These are phyloP conservation scores for Parnassius orleans DNA, from an alignment of 2,888 invertebrate genomes.

Conservation along the genomic window DNA sequence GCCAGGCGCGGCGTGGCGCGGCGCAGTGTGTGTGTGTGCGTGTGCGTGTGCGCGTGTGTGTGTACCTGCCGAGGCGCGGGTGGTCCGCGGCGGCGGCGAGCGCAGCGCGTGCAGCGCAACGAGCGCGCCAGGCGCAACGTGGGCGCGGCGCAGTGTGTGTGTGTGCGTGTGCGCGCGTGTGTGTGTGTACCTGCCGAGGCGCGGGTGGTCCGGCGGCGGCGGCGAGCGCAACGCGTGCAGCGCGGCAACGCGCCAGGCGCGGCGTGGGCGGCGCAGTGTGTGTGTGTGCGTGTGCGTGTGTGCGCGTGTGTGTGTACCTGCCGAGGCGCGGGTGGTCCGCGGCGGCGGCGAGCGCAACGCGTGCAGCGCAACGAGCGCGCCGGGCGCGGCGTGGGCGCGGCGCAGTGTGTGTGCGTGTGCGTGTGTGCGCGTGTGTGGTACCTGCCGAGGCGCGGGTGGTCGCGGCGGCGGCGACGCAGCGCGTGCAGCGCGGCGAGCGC, in stretches of 20 bases:
- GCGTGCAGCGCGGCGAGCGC: too few relatives aligned
- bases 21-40: conserved; percentile 17
- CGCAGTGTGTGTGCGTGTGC: conserved; percentile 71
- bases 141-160: conserved; percentile 36
- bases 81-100: too few relatives aligned
- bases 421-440: too few relatives aligned
- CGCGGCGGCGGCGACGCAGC: too few relatives aligned
- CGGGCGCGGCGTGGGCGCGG: conserved; percentile 60
- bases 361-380: conserved; percentile 73
- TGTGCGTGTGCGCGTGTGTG: neutral
- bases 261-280: too few relatives aligned
- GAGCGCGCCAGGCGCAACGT: conserved; percentile 51
- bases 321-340: conserved; percentile 81
- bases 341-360: conserved; percentile 52
- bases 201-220: too few relatives aligned
- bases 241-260: conserved; percentile 65
- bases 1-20: conserved; percentile 61
- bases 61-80: neutral
- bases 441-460: too few relatives aligned
- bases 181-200: too few relatives aligned
- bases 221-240: conserved; percentile 15
- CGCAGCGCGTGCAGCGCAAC: conserved; percentile 54
- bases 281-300: too few relatives aligned
- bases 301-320: conserved; percentile 67
- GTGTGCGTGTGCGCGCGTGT: too few relatives aligned